Evolutionary conservation across 2,888 invertebrate genomes (phyloP).

Genomic region (Scaptomyza cyrtandrae): DNA sequence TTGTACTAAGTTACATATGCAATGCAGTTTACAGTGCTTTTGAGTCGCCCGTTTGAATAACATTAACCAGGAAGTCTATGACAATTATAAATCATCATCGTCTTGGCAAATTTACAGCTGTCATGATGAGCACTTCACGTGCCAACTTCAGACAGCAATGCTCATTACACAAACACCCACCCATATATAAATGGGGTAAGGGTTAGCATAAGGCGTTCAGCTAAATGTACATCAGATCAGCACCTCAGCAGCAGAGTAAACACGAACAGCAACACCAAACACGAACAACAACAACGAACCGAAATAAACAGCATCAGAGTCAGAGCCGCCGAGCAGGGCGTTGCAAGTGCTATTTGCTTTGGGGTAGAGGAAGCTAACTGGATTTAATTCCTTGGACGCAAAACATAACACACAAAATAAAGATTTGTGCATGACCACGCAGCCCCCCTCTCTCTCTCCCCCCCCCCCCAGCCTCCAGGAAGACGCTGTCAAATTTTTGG

Average conservation of each 20-base stretch:
- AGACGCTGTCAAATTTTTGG: constrained; percentile 70
- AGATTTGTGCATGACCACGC: constrained; percentile 44
- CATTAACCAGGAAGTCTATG: constrained; percentile 73
- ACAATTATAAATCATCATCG: constrained; percentile 77
- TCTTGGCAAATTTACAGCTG: constrained; percentile 66
- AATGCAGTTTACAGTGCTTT: constrained; percentile 44
- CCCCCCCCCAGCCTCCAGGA: constrained; percentile 9
- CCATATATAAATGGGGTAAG: constrained; percentile 61
- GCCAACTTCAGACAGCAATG: constrained; percentile 59
- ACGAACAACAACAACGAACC: constrained; percentile 27
- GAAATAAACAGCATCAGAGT: constrained; percentile 9
- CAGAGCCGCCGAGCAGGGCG: constrained; percentile 47
- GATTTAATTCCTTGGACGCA: constrained; percentile 51
- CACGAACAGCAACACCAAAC: constrained; percentile 40
- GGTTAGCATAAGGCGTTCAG: constrained; percentile 44
- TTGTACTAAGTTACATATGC: neutral
- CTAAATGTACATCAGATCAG: constrained; percentile 54
- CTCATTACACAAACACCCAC: constrained; percentile 74
- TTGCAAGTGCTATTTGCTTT: constrained; percentile 57
- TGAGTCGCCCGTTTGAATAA: constrained; percentile 54
- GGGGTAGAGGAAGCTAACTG: constrained; percentile 63
- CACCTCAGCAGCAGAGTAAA: constrained; percentile 50
- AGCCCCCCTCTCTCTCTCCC: neutral
- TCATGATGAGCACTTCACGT: constrained; percentile 73
- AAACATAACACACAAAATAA: constrained; percentile 61